phyloP scores from a whole-genome alignment of 2,113 vertebrate species.

The Saguinus imperator region DNA sequence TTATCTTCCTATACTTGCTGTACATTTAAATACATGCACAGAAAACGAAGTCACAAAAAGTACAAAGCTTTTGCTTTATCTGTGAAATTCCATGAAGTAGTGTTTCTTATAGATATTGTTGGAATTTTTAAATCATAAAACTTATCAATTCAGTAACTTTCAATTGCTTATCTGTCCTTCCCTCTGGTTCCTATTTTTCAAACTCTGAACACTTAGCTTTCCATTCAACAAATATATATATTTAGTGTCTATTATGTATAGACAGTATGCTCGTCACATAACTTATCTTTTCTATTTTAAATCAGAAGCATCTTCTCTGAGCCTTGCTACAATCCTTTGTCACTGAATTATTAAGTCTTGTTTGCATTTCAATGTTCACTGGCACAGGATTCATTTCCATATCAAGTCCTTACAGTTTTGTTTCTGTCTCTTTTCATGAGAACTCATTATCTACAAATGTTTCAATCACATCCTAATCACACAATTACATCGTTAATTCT shows the following conservation, averaged over 20 bases:
- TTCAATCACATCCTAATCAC: background rate
- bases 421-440: constrained; percentile 19
- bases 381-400: background rate
- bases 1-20: background rate
- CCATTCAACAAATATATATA: constrained; percentile 48
- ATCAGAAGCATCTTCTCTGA: constrained; percentile 37
- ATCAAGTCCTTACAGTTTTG: constrained; percentile 19
- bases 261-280: background rate
- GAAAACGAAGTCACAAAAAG: background rate
- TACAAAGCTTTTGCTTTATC: constrained; percentile 8
- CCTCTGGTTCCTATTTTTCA: constrained; percentile 30
- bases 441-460: background rate
- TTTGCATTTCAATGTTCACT: constrained; percentile 24
- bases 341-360: constrained; percentile 43
- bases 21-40: background rate
- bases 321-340: background rate
- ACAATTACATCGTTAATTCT: background rate
- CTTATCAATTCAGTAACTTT: constrained; percentile 41
- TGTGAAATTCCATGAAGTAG: background rate
- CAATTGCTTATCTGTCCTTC: constrained; percentile 22
- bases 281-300: constrained; percentile 39
- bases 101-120: constrained; percentile 1
- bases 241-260: background rate
- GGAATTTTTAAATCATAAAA: background rate
- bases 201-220: constrained; percentile 27